Evolutionary conservation across 2,797 vertebrate genomes (phyloP).

Genomic region (Zalophus californianus): DNA sequence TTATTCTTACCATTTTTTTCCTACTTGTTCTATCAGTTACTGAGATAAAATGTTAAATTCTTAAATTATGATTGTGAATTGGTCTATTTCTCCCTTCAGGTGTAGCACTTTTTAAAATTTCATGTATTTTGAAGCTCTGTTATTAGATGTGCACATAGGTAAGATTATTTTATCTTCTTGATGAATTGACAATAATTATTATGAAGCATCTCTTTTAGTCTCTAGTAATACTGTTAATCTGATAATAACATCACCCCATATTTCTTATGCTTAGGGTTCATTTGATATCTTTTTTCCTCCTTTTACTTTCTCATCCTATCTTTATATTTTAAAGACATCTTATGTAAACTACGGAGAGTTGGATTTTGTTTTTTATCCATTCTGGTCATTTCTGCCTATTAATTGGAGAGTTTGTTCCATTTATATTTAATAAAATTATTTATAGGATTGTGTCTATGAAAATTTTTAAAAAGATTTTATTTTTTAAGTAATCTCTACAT

Average conservation of each 20-base stretch:
- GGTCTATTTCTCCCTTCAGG: neutral
- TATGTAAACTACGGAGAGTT: neutral
- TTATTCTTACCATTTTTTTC: neutral
- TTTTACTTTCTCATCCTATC: neutral
- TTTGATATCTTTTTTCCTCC: neutral
- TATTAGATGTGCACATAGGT: neutral
- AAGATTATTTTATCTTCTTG: slow-evolving; percentile 48
- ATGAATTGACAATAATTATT: neutral
- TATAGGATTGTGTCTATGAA: neutral
- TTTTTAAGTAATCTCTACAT: neutral
- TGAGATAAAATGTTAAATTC: slow-evolving; percentile 22
- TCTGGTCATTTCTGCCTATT: neutral
- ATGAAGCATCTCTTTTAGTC: neutral
- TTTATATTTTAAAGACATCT: slow-evolving; percentile 29
- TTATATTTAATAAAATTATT: slow-evolving; percentile 42
- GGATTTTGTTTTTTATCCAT: neutral
- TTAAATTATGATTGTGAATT: neutral
- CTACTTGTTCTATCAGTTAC: neutral
- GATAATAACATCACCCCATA: neutral
- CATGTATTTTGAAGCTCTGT: slow-evolving; percentile 36
- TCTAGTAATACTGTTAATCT: slow-evolving; percentile 35
- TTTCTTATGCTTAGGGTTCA: neutral
- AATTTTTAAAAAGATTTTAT: neutral
- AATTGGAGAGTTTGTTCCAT: neutral
- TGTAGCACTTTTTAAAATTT: neutral